Evolutionary conservation across 1,140 invertebrate genomes (phyloP), one percentile per base, ranked within the genome.

Genomic region (Bombus fervidus): DNA sequence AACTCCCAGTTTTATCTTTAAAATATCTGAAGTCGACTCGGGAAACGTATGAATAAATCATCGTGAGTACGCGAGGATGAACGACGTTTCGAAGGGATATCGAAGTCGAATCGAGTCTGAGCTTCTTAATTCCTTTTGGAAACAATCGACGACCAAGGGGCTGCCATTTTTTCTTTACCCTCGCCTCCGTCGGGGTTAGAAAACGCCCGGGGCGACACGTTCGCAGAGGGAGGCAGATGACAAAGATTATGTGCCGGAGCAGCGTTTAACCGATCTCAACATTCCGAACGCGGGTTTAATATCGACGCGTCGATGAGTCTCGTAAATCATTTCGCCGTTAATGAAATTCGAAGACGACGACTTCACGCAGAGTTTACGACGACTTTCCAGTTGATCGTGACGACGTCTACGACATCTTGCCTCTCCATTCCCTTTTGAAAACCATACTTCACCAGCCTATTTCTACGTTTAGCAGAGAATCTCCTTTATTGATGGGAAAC

Each of bases 321-420:
- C 83, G 77, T 85, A 85, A 85, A 85, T 85, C 83, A 81, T 85
- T 81, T 43, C 15, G 28, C 34, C 28, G 41, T 43, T 85, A 85
- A 85, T 85, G 78, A 57, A 85, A 85, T 85, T 81, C 57, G 57
- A n/a, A 28, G 64, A 53, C n/a, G 25, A 39, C 34, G 39, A 66
- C 59, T n/a, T n/a, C 25, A 62, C 59, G 28, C 9, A 62, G 28
- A 18, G 72, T 53, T 78, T 62, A 62, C 75, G 77, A 85, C 28
- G 83, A 85, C 57, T 62, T 62, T 79, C 41, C 34, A 22, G 66
- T 12, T n/a, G 47, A 13, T n/a, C 69, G 10, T 41, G 9, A 12
- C 12, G 25, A 39, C 22, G 66, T 68, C 66, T 1, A 34, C 64
- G n/a, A 31, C 15, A 3, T 68, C 8, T 37, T 10, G 31, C 22